phyloP scores from a whole-genome alignment of 1,140 invertebrate species.

The Goniozus legneri region DNA sequence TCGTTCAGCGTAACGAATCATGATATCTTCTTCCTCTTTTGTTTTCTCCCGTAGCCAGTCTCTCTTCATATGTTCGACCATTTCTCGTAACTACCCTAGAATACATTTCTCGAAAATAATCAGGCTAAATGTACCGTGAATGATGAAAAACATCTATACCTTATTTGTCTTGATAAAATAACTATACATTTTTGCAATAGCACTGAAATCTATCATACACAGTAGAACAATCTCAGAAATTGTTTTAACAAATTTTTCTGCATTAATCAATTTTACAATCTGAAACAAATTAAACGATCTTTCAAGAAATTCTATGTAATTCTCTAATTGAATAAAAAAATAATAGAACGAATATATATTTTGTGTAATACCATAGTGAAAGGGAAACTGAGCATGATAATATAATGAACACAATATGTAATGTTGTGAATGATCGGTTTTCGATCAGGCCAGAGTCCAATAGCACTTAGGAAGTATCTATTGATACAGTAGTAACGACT shows the following conservation, averaged over 20 bases:
- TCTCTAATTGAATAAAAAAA: constrained; percentile 4
- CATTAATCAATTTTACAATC: constrained; percentile 7
- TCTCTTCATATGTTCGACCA: too few species aligned
- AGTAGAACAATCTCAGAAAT: constrained; percentile 25
- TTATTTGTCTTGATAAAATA: constrained; percentile 21
- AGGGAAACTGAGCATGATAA: too few species aligned
- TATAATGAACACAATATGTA: too few species aligned
- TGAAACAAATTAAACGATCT: constrained; percentile 21
- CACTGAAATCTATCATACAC: constrained; percentile 23
- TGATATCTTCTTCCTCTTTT: constrained; percentile 19
- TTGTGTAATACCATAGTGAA: constrained; percentile 16
- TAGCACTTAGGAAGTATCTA: constrained; percentile 14
- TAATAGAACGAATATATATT: constrained; percentile 22
- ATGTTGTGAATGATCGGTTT: too few species aligned
- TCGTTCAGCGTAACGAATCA: constrained; percentile 15
- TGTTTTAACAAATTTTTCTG: too few species aligned
- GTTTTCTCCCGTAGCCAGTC: constrained; percentile 22
- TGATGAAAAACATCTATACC: constrained; percentile 13
- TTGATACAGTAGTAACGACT: too few species aligned
- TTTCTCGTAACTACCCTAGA: too few species aligned
- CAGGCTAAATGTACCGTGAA: constrained; percentile 20
- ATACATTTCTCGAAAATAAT: constrained; percentile 6
- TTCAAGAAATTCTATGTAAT: constrained; percentile 16
- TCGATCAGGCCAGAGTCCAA: constrained; percentile 30
- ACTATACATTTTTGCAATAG: constrained; percentile 25